Base-by-base conservation (phyloP, 1,140 invertebrate genomes). In the Linepithema humile region DNA sequence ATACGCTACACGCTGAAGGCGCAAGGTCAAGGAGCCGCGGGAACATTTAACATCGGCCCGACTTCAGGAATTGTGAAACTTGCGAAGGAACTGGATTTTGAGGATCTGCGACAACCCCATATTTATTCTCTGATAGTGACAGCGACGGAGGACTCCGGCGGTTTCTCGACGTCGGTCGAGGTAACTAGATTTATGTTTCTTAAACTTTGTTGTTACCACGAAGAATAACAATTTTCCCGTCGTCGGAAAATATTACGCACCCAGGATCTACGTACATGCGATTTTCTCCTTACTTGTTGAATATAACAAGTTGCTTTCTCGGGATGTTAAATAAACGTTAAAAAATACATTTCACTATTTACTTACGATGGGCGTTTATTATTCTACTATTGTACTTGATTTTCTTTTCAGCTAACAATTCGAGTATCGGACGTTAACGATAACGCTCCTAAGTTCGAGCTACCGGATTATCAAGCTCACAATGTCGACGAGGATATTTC, bases 341-440 rank as follows among this genome's bases (percentile, higher is more conserved):
- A 38, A 10, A 17, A 6, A 73, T n/a, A 15, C 17, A 12, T 17
- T 53, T 38, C 1, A 1, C 7, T 10, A 3, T 23, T 12, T n/a
- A 35, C 10, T 0, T 3, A 10, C n/a, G n/a, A n/a, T n/a, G n/a
- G n/a, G n/a, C 17, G 15, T 55, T 55, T 12, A 59, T 62, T 64
- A 23, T 26, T 6, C 0, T 53, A 15, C 2, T 60, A 12, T n/a
- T n/a, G n/a, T n/a, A n/a, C n/a, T n/a, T n/a, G n/a, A n/a, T 20
- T 6, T 1, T 15, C 20, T 55, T 83, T 83, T 53, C 55, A 98
- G 98, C 93, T 98, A 20, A 98, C 97, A 6, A 98, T 98, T 83
- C 95, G 97, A 60, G 98, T 98, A 0, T 98, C 98, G n/a, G 98
- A 99, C 94, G 98, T 99, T 1, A 99, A 99, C 89, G 98, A 98